Conservation (phyloP, 1,140 invertebrate genomes). For the Ostrea edulis region DNA sequence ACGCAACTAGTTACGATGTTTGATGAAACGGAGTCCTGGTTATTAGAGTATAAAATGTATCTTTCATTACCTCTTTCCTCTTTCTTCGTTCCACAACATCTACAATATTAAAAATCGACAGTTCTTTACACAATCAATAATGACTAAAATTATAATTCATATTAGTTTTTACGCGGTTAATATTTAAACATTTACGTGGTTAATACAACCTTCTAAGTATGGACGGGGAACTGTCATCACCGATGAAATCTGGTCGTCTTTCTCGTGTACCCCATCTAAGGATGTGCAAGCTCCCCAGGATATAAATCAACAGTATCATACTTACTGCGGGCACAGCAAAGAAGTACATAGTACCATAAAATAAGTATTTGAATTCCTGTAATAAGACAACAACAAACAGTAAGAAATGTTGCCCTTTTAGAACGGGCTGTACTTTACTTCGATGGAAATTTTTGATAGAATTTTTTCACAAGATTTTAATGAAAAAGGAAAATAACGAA, state of each 20-base stretch:
- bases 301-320: neutral
- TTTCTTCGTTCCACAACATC: neutral
- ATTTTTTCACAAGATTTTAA: too few species aligned
- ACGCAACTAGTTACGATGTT: too few species aligned
- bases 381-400: neutral
- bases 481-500: too few species aligned
- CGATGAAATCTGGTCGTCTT: neutral
- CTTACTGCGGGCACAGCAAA: conserved; percentile 8
- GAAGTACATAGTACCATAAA: neutral
- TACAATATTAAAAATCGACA: neutral
- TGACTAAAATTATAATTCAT: too few species aligned
- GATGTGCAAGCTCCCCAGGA: neutral
- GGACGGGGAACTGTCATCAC: neutral
- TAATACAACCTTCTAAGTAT: neutral
- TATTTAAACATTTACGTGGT: neutral
- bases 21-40: too few species aligned
- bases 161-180: neutral
- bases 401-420: neutral
- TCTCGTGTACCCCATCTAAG: conserved; percentile 1
- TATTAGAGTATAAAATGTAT: too few species aligned
- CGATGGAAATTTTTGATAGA: too few species aligned
- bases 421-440: too few species aligned
- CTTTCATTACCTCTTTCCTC: neutral
- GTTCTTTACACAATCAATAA: too few species aligned
- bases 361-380: neutral